These are phyloP conservation scores for Saccopteryx leptura DNA, from an alignment of 2,113 vertebrate genomes.

Conservation along the genomic window DNA sequence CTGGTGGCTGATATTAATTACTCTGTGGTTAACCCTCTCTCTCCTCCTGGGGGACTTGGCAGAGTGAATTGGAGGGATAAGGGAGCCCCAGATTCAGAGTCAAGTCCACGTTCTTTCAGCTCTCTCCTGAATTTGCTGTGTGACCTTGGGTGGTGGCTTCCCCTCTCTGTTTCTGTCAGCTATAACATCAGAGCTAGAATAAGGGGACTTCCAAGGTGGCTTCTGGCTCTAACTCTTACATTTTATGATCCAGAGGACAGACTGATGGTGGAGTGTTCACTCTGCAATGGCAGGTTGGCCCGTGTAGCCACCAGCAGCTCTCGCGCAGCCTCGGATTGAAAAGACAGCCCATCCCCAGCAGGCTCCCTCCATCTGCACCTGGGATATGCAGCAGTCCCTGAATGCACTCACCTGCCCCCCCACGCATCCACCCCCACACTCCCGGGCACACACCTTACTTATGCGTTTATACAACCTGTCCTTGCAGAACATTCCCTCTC, in stretches of 20 bases:
- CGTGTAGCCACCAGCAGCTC: background rate
- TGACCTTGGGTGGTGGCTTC: background rate
- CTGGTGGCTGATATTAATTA: constrained; percentile 86
- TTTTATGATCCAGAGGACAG: background rate
- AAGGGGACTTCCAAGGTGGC: background rate
- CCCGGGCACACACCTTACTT: background rate
- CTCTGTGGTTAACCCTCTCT: constrained; percentile 84
- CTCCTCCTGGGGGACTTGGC: background rate
- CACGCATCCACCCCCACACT: rapidly evolving
- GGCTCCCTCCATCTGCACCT: background rate
- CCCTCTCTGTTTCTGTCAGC: constrained; percentile 1
- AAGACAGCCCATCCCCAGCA: rapidly evolving
- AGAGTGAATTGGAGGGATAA: no score
- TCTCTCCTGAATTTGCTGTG: background rate
- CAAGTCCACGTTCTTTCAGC: background rate
- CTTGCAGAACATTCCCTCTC: background rate
- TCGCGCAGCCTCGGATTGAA: rapidly evolving
- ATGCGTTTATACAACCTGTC: background rate
- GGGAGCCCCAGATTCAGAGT: background rate
- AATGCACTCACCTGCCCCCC: rapidly evolving
- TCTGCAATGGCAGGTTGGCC: background rate
- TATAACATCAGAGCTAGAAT: background rate
- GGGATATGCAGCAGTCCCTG: background rate
- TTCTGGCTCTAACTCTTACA: background rate
- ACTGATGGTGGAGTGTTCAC: rapidly evolving